phyloP scores from a whole-genome alignment of 2,113 vertebrate species.

The Patagioenas fasciata region DNA sequence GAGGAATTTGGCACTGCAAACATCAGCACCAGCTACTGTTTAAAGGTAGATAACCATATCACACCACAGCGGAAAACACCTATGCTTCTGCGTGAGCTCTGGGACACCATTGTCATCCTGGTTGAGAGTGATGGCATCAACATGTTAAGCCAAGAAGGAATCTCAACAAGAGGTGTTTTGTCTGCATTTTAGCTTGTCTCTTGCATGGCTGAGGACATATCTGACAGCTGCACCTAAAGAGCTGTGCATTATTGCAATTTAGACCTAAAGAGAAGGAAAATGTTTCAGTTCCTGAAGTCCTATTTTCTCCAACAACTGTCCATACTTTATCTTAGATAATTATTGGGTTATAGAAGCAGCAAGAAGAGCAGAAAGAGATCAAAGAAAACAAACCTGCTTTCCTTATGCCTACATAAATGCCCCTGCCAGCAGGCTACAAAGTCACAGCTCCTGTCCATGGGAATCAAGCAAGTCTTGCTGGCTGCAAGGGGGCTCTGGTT shows the following conservation, averaged over 20 bases:
- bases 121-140: not conserved
- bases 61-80: not conserved
- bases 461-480: not conserved
- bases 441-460: not conserved
- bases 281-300: not conserved
- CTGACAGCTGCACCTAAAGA: not conserved
- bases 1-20: not conserved
- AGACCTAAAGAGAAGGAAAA: not conserved
- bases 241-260: not conserved
- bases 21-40: not conserved
- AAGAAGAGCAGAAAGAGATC: not conserved
- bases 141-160: not conserved
- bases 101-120: not conserved
- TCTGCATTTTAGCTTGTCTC: not conserved
- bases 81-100: not conserved
- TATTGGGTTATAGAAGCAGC: not conserved
- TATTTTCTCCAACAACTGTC: not conserved
- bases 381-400: not conserved
- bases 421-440: not conserved
- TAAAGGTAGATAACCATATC: not conserved
- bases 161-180: not conserved
- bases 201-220: not conserved
- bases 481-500: not conserved
- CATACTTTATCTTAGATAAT: not conserved
- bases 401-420: not conserved